phyloP scores from a whole-genome alignment of 2,113 vertebrate species.

The Steatornis caripensis region DNA sequence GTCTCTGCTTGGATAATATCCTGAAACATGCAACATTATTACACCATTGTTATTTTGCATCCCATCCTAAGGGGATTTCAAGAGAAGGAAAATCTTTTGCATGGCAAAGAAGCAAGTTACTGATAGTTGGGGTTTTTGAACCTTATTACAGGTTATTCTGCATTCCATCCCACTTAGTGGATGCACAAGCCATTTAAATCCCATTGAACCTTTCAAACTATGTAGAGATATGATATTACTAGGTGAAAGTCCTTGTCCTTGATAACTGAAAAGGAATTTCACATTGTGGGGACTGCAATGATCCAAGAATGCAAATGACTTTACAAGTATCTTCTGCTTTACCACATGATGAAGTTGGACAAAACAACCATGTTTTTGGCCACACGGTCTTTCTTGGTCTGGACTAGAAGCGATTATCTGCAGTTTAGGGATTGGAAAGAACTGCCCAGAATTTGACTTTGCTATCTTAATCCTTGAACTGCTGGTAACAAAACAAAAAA shows the following conservation, averaged over 20 bases:
- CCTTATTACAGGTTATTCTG: neutral
- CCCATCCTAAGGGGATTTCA: neutral
- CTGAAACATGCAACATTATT: neutral
- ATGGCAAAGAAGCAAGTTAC: neutral
- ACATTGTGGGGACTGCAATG: neutral
- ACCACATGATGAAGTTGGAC: neutral
- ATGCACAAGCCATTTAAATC: neutral
- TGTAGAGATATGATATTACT: neutral
- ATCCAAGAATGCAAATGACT: neutral
- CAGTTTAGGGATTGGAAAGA: neutral
- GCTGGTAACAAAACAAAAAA: neutral
- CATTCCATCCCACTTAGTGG: neutral
- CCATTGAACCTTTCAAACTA: neutral
- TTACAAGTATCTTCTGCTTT: neutral
- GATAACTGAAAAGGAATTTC: neutral
- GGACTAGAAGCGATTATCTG: neutral
- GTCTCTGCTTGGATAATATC: neutral
- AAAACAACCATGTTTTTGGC: neutral
- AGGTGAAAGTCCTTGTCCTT: neutral
- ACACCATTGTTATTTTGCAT: neutral
- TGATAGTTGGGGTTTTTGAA: neutral
- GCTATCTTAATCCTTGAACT: neutral
- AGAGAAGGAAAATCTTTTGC: neutral
- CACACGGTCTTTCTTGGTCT: neutral
- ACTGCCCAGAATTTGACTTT: neutral